Base-by-base conservation (phyloP, 2,888 invertebrate species). In the Conchocele bisecta region DNA sequence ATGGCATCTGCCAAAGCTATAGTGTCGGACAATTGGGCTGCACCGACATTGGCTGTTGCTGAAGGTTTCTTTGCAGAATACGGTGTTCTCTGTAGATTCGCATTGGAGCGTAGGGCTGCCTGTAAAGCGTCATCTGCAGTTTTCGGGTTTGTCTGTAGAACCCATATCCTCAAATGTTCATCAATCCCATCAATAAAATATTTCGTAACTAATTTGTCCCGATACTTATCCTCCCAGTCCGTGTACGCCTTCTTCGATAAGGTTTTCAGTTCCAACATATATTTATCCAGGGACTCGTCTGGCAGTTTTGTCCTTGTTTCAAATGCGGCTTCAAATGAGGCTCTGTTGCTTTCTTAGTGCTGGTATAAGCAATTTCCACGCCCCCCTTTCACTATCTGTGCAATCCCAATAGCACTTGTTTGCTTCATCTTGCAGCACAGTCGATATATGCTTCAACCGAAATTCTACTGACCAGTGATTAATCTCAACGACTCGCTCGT, bases 131-230 rank as follows among this genome's bases (percentile, higher is more conserved):
- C 51, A 29, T 51, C 51, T 51, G 51, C 13, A 4, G 51, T 28
- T 29, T 28, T 51, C 3, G 51, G 24, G n/a, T 51, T 51, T 26
- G 51, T n/a, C 33, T 51, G 51, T 20, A 51, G n/a, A 3, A 51
- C 51, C 51, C 51, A 28, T 28, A 51, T 28, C 17, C 28, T 15
- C 17, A 51, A 28, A 11, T 26, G 11, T 4, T 51, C 28, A 11
- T 51, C 51, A 4, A 51, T 29, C 15, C 51, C 51, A 51, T 28
- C 51, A 24, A 51, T 51, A 26, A 51, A 51, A 15, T 29, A 51
- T 28, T 51, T 51, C 51, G 28, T 51, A 5, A 51, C 51, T 15
- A 51, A 7, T 15, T 9, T 51, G 29, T 51, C 51, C n/a, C 51
- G 28, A 15, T 51, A 51, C 7, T 2, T 26, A 11, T 15, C 29